These are phyloP conservation scores for Whitmania pigra DNA, from an alignment of 1,140 invertebrate species.

Conservation along the genomic window DNA sequence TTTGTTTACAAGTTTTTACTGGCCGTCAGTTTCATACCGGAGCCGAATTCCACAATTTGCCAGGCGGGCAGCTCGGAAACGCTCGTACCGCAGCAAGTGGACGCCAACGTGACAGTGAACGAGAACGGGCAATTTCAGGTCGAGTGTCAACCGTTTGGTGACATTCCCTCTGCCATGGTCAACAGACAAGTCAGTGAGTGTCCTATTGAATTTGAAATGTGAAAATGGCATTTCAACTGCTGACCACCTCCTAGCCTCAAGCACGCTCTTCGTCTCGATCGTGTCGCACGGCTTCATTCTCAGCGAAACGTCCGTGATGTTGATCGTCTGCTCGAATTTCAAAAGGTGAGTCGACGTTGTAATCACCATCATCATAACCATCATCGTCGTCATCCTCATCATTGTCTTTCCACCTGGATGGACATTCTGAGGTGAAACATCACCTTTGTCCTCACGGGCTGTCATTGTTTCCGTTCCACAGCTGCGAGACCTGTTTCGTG, in stretches of 20 bases:
- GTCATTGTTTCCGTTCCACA: constrained; percentile 5
- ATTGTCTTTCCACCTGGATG: constrained; percentile 19
- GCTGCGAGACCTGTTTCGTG: no score
- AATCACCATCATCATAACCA: constrained; percentile 9
- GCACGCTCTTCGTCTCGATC: neutral
- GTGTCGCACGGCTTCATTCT: neutral
- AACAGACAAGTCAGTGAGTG: no score
- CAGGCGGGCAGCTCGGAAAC: no score
- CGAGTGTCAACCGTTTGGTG: no score
- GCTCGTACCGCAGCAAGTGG: no score
- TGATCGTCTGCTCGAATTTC: neutral
- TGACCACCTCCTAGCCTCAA: neutral
- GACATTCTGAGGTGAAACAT: constrained; percentile 15
- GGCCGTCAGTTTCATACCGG: no score
- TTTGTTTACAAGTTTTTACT: no score
- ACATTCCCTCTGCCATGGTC: no score
- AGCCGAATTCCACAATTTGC: no score
- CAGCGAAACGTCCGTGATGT: neutral
- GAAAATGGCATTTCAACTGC: neutral
- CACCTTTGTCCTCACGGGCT: constrained; percentile 16
- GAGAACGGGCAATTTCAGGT: no score
- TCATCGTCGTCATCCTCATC: constrained; percentile 18
- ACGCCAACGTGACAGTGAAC: no score
- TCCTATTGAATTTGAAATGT: neutral
- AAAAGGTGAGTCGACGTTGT: neutral